Evolutionary conservation across 2,888 invertebrate species (phyloP).

Genomic region (Heteropelma amictum): DNA sequence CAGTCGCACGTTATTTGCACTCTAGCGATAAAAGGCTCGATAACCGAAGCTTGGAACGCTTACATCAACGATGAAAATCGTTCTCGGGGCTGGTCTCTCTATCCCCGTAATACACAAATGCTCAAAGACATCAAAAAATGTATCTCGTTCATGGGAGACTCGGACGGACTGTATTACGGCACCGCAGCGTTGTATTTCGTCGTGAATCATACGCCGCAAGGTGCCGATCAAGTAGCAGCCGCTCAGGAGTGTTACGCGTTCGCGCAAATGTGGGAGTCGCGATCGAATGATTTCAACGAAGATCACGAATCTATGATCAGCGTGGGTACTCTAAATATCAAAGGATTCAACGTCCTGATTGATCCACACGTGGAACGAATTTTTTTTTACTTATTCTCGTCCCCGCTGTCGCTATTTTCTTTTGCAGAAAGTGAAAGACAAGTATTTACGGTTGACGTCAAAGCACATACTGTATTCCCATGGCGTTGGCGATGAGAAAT

Average conservation of each 20-base stretch:
- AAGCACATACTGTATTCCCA: constrained; percentile 78
- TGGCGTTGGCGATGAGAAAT: constrained; percentile 76
- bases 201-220: constrained; percentile 76
- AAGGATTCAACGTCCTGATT: neutral
- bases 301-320: constrained; percentile 40
- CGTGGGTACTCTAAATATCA: constrained; percentile 5
- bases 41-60: constrained; percentile 65
- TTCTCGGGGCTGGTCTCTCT: constrained; percentile 61
- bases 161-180: constrained; percentile 66
- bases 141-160: constrained; percentile 64
- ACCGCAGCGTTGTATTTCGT: constrained; percentile 74
- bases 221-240: constrained; percentile 79
- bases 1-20: constrained; percentile 78
- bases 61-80: constrained; percentile 29
- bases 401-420: neutral
- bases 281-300: constrained; percentile 60
- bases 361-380: neutral
- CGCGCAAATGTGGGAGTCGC: constrained; percentile 74
- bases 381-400: neutral
- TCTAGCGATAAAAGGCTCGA: constrained; percentile 78
- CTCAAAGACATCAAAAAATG: constrained; percentile 69
- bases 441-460: constrained; percentile 77
- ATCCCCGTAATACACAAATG: constrained; percentile 63
- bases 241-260: constrained; percentile 78
- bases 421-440: constrained; percentile 77